Evolutionary conservation across 2,797 vertebrate species (phyloP).

Genomic region (Anomalospiza imberbis): DNA sequence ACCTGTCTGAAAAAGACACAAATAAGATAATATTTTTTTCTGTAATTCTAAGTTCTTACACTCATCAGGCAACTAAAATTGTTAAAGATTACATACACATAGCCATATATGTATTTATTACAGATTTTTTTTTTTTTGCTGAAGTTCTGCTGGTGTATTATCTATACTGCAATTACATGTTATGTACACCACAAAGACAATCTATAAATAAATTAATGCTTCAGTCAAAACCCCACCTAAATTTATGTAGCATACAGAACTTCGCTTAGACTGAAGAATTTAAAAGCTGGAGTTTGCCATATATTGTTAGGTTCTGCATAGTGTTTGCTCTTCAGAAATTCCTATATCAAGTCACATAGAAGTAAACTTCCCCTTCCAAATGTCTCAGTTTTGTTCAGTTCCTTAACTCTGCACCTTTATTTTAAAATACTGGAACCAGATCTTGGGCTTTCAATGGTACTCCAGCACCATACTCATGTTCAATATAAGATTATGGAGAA

Average conservation of each 20-base stretch:
- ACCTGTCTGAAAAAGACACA: not conserved
- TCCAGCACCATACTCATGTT: not conserved
- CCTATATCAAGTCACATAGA: not conserved
- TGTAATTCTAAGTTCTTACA: not conserved
- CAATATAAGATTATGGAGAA: not conserved
- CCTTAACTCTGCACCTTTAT: not conserved
- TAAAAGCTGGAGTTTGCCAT: not conserved
- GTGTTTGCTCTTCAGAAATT: not conserved
- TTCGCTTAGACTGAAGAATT: not conserved
- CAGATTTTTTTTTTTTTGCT: not conserved
- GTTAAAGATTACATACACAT: not conserved
- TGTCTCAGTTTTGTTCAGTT: not conserved
- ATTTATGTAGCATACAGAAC: not conserved
- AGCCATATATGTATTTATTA: not conserved
- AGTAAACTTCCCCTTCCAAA: not conserved
- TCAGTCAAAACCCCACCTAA: not conserved
- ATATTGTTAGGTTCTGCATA: not conserved
- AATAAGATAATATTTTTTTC: not conserved
- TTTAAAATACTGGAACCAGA: not conserved
- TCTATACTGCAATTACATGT: not conserved
- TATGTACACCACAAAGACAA: not conserved
- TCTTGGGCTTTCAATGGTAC: not conserved
- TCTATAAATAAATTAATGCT: not conserved
- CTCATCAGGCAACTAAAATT: not conserved
- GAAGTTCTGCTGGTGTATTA: not conserved